A percentile compares a stretch with the other conserved stretches of the same genome.
These are phyloP conservation scores for Typhlomys cinereus DNA, from an alignment of 2,113 vertebrate genomes.

Conservation along the genomic window DNA sequence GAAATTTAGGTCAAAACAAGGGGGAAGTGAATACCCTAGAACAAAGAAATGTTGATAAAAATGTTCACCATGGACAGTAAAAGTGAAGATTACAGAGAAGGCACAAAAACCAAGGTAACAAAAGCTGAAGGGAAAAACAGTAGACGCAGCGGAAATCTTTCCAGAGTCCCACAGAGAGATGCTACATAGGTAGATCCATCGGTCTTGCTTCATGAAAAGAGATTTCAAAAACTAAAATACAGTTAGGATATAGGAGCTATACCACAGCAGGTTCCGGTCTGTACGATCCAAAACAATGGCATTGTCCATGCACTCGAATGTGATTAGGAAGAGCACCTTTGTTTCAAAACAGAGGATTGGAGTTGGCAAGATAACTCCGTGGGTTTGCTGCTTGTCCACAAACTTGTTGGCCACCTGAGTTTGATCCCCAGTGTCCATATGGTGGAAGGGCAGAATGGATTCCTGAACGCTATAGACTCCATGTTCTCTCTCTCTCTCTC, in stretches of 20 bases:
- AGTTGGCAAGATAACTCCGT: no score
- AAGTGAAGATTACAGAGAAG: not conserved
- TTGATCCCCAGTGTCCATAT: no score
- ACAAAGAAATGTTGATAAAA: slow-evolving; percentile 13
- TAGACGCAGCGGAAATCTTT: not conserved
- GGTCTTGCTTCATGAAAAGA: not conserved
- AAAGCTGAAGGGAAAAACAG: not conserved
- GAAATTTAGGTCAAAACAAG: not conserved
- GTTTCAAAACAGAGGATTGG: no score
- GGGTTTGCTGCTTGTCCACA: no score
- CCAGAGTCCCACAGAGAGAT: not conserved
- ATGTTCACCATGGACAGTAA: not conserved
- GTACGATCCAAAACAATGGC: not conserved
- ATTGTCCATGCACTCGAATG: not conserved
- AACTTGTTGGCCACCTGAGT: no score
- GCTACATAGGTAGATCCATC: not conserved
- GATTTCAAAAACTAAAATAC: not conserved
- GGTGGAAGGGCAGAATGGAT: no score
- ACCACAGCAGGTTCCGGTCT: not conserved
- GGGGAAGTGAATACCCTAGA: not conserved
- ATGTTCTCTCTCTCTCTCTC: no score
- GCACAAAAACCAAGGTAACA: not conserved
- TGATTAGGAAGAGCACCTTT: not conserved
- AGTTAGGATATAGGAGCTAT: not conserved
- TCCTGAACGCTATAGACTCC: no score